Conservation (phyloP, 2,797 vertebrate species). For the Hydrophis major region DNA sequence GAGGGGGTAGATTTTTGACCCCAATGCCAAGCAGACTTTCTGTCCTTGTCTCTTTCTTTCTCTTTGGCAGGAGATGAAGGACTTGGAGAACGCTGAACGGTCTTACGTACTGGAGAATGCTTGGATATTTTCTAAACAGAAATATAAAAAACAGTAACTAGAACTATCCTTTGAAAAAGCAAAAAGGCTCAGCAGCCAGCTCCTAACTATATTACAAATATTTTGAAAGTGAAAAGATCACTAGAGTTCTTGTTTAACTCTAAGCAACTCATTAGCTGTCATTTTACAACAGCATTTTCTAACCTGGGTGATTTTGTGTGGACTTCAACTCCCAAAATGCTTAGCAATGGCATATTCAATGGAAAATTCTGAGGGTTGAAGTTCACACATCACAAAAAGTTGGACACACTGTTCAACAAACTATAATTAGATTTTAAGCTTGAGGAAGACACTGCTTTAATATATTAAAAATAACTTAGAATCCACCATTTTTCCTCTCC, state of each 20-base stretch:
- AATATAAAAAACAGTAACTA: background rate
- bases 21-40: slow-evolving; percentile 38
- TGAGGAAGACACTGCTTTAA: background rate
- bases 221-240: background rate
- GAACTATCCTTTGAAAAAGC: background rate
- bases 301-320: background rate
- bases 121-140: slow-evolving; percentile 8
- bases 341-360: background rate
- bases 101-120: slow-evolving; percentile 6
- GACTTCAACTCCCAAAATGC: background rate
- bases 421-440: background rate
- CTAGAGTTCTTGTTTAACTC: background rate
- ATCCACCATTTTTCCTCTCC: background rate
- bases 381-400: background rate
- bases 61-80: slow-evolving; percentile 63
- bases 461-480: background rate
- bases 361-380: background rate
- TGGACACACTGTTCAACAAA: background rate
- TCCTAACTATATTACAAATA: background rate
- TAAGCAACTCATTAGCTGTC: background rate
- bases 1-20: slow-evolving; percentile 9
- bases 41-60: slow-evolving; percentile 59
- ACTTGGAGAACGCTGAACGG: slow-evolving; percentile 49
- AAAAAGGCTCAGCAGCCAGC: background rate
- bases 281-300: background rate